phyloP scores from a whole-genome alignment of 2,888 invertebrate species.

The Seladonia tumulorum region DNA sequence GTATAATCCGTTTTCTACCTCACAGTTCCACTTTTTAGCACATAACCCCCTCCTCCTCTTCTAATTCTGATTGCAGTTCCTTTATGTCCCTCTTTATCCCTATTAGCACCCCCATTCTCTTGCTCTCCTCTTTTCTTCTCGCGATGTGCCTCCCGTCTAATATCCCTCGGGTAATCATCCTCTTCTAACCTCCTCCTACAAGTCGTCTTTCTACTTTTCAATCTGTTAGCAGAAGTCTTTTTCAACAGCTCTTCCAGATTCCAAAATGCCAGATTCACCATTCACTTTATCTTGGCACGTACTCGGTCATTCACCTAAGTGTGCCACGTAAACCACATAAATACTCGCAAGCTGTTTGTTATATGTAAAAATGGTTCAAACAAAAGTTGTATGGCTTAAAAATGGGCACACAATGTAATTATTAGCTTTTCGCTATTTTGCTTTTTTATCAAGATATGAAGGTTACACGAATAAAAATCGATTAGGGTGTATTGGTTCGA shows the following conservation, averaged over 20 bases:
- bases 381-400: no score
- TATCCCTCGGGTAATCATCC: background rate
- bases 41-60: background rate
- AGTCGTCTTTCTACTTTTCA: background rate
- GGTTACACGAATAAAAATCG: no score
- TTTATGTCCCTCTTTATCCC: background rate
- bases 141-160: background rate
- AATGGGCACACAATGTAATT: no score
- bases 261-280: background rate
- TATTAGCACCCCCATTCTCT: background rate
- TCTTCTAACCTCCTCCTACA: background rate
- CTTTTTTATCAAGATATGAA: no score
- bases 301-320: background rate
- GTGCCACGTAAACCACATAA: no score
- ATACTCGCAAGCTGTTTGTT: no score
- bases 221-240: slow-evolving; percentile 2
- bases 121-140: background rate
- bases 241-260: background rate
- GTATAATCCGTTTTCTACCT: background rate
- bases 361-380: no score
- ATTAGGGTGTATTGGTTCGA: no score
- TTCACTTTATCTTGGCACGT: background rate
- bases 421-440: no score
- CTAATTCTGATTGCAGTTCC: background rate
- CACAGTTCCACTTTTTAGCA: background rate